Conservation (phyloP, 1,140 invertebrate species). For the Euwallacea similis region DNA sequence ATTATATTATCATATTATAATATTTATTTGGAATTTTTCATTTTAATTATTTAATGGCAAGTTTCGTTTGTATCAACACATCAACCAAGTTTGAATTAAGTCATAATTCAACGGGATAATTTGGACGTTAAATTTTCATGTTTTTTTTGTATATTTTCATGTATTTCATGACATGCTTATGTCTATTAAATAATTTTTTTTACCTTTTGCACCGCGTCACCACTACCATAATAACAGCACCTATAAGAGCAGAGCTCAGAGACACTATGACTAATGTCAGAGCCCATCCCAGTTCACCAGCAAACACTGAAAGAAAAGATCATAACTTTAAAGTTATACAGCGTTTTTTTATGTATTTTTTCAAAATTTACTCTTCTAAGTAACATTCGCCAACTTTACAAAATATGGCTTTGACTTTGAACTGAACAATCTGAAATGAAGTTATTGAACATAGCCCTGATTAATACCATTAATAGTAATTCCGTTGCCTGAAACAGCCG, state of each 20-base stretch:
- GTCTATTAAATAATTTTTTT: neutral
- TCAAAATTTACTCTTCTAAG: no score
- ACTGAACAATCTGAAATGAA: no score
- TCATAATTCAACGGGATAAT: neutral
- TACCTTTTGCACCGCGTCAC: constrained; percentile 60
- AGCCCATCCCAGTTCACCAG: constrained; percentile 52
- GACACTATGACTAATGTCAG: constrained; percentile 60
- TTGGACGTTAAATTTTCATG: neutral
- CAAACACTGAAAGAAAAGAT: no score
- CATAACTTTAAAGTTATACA: no score
- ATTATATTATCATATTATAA: neutral
- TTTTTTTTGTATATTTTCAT: no score
- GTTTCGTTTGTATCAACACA: neutral
- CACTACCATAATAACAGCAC: constrained; percentile 60
- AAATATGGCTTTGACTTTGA: no score
- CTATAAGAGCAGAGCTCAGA: constrained; percentile 58
- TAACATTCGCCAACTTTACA: no score
- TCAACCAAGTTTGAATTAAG: neutral
- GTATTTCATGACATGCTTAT: neutral
- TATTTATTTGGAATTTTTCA: no score
- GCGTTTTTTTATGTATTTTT: no score
- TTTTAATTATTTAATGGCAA: neutral
- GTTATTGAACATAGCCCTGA: no score
- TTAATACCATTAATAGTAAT: no score
- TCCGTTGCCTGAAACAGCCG: no score